Evolutionary conservation across 2,888 invertebrate species (phyloP).

Genomic region (Strigamia crassipes): DNA sequence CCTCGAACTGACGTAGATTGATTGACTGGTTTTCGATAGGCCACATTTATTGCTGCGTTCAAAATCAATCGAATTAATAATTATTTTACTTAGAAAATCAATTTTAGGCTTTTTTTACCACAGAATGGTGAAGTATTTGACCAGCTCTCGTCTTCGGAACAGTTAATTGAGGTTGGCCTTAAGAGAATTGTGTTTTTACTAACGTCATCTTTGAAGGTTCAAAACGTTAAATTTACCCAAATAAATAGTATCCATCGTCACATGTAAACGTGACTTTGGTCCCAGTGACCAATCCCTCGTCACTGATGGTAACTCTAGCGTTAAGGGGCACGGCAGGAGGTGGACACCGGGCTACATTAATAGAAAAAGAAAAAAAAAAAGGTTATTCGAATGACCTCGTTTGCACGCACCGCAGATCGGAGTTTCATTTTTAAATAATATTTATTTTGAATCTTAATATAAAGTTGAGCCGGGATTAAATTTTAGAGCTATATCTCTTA

Average conservation of each 20-base stretch:
- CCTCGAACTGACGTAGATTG: slow-evolving; percentile 87
- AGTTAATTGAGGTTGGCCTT: slow-evolving; percentile 67
- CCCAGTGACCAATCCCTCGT: slow-evolving; percentile 64
- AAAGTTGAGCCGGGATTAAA: neutral
- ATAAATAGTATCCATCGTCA: slow-evolving; percentile 86
- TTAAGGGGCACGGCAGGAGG: slow-evolving; percentile 85
- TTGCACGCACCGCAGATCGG: slow-evolving; percentile 7
- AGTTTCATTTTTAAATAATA: neutral
- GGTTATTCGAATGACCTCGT: slow-evolving; percentile 27
- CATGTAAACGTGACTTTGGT: slow-evolving; percentile 77
- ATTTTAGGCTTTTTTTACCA: too few relatives aligned
- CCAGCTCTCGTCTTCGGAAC: slow-evolving; percentile 76
- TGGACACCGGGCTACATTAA: slow-evolving; percentile 65
- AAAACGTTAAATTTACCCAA: slow-evolving; percentile 65
- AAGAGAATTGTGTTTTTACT: too few relatives aligned
- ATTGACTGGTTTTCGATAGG: slow-evolving; percentile 74
- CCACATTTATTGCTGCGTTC: slow-evolving; percentile 54
- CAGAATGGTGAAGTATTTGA: slow-evolving; percentile 81
- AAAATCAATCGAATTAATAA: neutral
- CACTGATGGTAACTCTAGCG: slow-evolving; percentile 71
- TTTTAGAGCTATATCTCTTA: neutral
- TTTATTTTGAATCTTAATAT: neutral
- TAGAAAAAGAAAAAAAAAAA: neutral
- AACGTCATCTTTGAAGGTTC: neutral
- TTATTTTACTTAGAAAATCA: too few relatives aligned